phyloP scores from a whole-genome alignment of 37 sponge, comb jelly and placozoan genomes.

The Halichondria panicea region DNA sequence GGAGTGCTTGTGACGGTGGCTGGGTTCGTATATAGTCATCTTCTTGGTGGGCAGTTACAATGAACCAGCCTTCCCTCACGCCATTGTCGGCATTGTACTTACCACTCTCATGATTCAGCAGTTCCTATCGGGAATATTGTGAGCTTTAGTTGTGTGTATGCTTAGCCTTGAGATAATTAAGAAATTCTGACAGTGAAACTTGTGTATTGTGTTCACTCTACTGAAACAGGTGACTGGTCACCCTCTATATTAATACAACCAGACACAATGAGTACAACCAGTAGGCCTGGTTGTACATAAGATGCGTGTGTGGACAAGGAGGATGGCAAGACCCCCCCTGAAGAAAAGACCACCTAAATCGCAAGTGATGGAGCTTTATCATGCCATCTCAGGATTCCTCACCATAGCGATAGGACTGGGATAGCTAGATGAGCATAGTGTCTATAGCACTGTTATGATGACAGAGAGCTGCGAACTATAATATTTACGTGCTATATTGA shows the following conservation, averaged over 20 bases:
- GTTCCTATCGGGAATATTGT: conserved; percentile 73
- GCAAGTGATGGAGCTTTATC: conserved; percentile 60
- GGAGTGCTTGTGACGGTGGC: conserved; percentile 61
- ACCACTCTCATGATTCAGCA: conserved; percentile 55
- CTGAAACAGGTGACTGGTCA: no score
- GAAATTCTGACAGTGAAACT: no score
- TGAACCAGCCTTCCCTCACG: conserved; percentile 65
- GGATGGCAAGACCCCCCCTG: conserved; percentile 24
- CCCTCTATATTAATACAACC: no score
- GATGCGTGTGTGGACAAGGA: conserved; percentile 43
- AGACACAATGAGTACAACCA: no score
- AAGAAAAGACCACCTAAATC: conserved; percentile 13
- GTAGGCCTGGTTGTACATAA: no score
- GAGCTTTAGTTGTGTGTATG: conserved; percentile 20
- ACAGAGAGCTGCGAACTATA: no score
- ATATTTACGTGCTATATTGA: no score
- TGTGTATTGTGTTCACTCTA: no score
- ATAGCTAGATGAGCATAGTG: conserved; percentile 32
- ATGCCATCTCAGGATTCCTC: conserved; percentile 42
- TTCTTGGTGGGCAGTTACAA: conserved; percentile 48
- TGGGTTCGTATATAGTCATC: conserved; percentile 66
- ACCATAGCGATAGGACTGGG: conserved; percentile 41
- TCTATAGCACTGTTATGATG: no score
- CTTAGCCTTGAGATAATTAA: no score
- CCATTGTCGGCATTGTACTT: conserved; percentile 70